phyloP scores from a whole-genome alignment of 2,797 vertebrate species.

The Etheostoma nigrum region DNA sequence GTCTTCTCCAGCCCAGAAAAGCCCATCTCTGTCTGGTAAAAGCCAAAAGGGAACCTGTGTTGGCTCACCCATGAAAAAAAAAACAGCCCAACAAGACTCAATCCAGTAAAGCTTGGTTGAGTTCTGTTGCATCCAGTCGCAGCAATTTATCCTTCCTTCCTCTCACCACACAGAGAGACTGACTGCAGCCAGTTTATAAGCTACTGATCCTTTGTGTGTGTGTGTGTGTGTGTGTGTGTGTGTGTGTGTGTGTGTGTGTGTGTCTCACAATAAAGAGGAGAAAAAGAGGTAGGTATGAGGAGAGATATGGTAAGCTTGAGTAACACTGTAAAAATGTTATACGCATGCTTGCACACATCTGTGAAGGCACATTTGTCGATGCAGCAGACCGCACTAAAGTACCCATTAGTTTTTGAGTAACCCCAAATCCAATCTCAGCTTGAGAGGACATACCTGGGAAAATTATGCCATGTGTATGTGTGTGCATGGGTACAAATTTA shows the following conservation, averaged over 20 bases:
- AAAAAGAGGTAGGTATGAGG: constrained; percentile 37
- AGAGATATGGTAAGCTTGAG: constrained; percentile 35
- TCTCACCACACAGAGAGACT: constrained; percentile 71
- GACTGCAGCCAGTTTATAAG: constrained; percentile 85
- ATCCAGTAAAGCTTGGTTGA: constrained; percentile 54
- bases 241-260: neutral
- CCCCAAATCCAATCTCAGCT: constrained; percentile 35
- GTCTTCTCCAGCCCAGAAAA: constrained; percentile 36
- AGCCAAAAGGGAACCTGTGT: constrained; percentile 11
- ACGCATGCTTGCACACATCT: constrained; percentile 45
- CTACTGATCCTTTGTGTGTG: constrained; percentile 78
- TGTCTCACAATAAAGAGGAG: constrained; percentile 35
- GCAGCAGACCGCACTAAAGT: constrained; percentile 63
- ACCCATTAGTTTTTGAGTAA: constrained; percentile 70
- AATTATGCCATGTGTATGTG: constrained; percentile 16
- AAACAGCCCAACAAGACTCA: constrained; percentile 43
- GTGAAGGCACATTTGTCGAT: constrained; percentile 45
- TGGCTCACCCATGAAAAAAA: constrained; percentile 41
- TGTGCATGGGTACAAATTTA: constrained; percentile 23
- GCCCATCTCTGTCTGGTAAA: constrained; percentile 27
- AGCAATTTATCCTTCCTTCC: constrained; percentile 70
- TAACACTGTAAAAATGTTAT: constrained; percentile 46
- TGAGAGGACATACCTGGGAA: constrained; percentile 22
- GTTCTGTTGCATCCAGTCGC: constrained; percentile 56
- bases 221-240: constrained; percentile 3